Evolutionary conservation across 2,113 vertebrate species (phyloP).

Genomic region (Tenebrosternarchus preto): DNA sequence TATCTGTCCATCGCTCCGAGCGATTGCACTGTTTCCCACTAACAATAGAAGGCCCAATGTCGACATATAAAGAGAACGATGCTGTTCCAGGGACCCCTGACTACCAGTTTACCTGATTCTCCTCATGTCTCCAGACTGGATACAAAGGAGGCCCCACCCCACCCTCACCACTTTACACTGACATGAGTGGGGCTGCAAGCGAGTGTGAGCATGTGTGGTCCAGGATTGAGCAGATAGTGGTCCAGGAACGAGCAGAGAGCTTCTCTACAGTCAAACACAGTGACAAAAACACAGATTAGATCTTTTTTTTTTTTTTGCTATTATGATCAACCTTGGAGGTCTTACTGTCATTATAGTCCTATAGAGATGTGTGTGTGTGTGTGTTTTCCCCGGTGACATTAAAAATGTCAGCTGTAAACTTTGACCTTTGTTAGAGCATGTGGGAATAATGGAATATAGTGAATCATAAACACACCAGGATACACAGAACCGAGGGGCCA

Average conservation of each 20-base stretch:
- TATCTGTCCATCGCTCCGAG: background rate
- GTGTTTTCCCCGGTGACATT: background rate
- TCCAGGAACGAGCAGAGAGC: background rate
- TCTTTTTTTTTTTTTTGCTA: background rate
- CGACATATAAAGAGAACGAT: slow-evolving; percentile 26
- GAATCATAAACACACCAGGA: slow-evolving; percentile 34
- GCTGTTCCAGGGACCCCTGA: background rate
- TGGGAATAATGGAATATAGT: slow-evolving; percentile 1
- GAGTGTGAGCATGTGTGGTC: slow-evolving; percentile 1
- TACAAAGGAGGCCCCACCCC: slow-evolving; percentile 4
- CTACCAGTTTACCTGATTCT: background rate
- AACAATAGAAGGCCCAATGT: slow-evolving; percentile 18
- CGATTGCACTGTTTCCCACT: slow-evolving; percentile 28
- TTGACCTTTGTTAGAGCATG: background rate
- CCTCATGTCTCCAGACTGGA: slow-evolving; percentile 4
- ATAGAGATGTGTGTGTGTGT: background rate
- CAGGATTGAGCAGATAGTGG: too few relatives aligned
- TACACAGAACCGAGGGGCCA: slow-evolving; percentile 20
- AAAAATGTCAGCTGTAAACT: background rate
- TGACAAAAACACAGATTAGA: too few relatives aligned
- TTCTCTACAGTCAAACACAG: too few relatives aligned
- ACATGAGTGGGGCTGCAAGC: background rate
- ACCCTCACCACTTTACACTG: slow-evolving; percentile 2
- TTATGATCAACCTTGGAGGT: background rate
- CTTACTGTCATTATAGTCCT: background rate